Conservation (phyloP, 2,888 invertebrate genomes). For the Rhagium mordax region DNA sequence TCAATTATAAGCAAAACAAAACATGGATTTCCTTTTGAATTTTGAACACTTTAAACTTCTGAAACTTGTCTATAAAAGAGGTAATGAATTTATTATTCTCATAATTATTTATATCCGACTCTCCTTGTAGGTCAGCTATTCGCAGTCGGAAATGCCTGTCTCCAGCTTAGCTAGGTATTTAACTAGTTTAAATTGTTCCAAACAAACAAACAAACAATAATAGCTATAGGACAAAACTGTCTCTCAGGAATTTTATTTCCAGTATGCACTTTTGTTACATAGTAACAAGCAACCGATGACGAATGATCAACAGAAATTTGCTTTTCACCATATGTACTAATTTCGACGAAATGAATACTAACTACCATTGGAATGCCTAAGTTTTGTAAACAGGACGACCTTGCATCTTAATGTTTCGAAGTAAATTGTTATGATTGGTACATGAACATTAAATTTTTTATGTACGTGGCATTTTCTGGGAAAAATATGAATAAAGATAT, state of each 20-base stretch:
- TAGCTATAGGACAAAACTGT: not conserved
- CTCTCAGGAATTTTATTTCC: not conserved
- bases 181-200: not conserved
- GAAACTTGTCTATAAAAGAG: not conserved
- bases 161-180: not conserved
- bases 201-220: constrained; percentile 1
- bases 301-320: not conserved
- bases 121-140: not conserved
- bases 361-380: constrained; percentile 13
- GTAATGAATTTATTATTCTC: not conserved
- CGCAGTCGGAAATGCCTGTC: not conserved
- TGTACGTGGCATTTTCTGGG: constrained; percentile 12
- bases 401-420: constrained; percentile 25
- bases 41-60: too few species aligned
- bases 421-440: constrained; percentile 10
- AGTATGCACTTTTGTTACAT: not conserved
- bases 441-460: not conserved
- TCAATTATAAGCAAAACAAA: too few species aligned
- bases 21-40: too few species aligned
- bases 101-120: not conserved
- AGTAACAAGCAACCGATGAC: not conserved
- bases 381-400: constrained; percentile 27
- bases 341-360: constrained; percentile 22
- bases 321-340: constrained; percentile 11
- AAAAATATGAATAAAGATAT: constrained; percentile 24